Conservation (phyloP, 2,797 vertebrate species). For the Urosaurus nigricauda region DNA sequence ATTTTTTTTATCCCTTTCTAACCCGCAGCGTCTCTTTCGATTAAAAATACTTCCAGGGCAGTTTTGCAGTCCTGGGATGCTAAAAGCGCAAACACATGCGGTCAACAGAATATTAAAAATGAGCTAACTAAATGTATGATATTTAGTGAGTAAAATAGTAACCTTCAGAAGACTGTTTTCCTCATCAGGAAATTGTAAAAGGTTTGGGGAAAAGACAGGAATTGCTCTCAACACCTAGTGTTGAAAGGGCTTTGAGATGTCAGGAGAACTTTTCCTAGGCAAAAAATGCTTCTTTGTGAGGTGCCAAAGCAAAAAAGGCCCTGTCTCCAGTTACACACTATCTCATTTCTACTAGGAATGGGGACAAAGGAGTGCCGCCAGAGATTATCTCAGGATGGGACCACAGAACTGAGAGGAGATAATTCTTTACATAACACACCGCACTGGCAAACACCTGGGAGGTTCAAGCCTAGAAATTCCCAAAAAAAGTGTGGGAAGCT, state of each 20-base stretch:
- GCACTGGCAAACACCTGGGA: too few relatives aligned
- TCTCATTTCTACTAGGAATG: neutral
- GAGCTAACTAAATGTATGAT: neutral
- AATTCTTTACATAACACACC: neutral
- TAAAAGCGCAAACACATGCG: too few relatives aligned
- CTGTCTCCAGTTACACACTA: too few relatives aligned
- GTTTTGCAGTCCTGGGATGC: neutral
- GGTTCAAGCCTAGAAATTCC: too few relatives aligned
- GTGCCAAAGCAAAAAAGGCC: too few relatives aligned
- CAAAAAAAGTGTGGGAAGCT: too few relatives aligned
- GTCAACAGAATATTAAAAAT: neutral
- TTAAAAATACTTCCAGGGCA: neutral
- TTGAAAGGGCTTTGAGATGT: neutral
- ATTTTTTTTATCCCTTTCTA: neutral
- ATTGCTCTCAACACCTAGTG: neutral
- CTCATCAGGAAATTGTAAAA: neutral
- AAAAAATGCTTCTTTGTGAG: too few relatives aligned
- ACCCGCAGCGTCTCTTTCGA: neutral
- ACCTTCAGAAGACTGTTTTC: neutral
- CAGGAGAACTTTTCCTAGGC: neutral
- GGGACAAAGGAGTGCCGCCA: too few relatives aligned
- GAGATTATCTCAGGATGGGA: too few relatives aligned
- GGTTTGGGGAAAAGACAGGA: neutral
- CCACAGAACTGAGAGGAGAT: neutral
- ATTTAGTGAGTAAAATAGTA: neutral